Evolutionary conservation across 30 jellyfish, hydroid and myxozoan genomes (phyloP).

Genomic region (Nemopilema nomurai): DNA sequence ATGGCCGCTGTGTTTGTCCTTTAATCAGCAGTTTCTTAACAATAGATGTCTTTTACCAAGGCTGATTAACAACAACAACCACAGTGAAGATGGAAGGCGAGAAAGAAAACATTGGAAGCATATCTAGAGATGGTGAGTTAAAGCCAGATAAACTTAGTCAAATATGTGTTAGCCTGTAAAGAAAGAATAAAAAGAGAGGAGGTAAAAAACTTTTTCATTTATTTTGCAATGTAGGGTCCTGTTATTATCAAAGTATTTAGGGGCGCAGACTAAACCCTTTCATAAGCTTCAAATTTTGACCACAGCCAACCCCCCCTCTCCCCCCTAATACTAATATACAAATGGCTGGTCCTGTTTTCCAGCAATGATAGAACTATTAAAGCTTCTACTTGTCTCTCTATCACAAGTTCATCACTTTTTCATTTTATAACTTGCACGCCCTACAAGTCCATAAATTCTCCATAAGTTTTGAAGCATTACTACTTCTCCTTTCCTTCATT

Average conservation of each 20-base stretch:
- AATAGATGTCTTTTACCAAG: not conserved
- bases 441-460: not conserved
- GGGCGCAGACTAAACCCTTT: too few species aligned
- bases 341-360: too few species aligned
- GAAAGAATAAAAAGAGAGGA: not conserved
- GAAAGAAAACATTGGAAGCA: not conserved
- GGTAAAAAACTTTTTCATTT: too few species aligned
- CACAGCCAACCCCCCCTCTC: too few species aligned
- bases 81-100: not conserved
- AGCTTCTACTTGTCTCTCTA: too few species aligned
- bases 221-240: too few species aligned
- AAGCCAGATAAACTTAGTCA: not conserved
- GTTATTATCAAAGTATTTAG: too few species aligned
- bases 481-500: not conserved
- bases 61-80: not conserved
- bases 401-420: too few species aligned
- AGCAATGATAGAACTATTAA: too few species aligned
- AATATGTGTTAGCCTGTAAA: not conserved
- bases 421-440: too few species aligned
- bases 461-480: not conserved
- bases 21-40: not conserved
- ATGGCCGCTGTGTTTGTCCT: not conserved
- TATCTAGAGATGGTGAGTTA: not conserved
- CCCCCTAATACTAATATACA: too few species aligned
- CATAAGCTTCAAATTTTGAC: too few species aligned